These are phyloP conservation scores for Coreoperca whiteheadi DNA, from an alignment of 2,113 vertebrate genomes.

Conservation along the genomic window DNA sequence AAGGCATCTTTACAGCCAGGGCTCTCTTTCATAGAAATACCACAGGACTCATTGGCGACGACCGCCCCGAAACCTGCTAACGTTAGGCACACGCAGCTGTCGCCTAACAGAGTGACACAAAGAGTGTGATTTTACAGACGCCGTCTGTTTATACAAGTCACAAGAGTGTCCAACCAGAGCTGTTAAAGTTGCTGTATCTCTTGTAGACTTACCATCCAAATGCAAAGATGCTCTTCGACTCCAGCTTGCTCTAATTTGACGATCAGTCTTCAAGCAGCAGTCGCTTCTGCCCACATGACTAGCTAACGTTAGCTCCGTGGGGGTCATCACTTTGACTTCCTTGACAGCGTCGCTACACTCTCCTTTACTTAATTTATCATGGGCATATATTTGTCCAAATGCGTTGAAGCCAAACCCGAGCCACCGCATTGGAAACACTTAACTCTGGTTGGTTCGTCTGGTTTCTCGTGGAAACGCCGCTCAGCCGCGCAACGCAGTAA, in stretches of 20 bases:
- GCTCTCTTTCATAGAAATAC: slow-evolving; percentile 15
- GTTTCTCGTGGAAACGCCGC: not conserved
- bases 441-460: rapidly evolving
- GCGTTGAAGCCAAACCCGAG: slow-evolving; percentile 89
- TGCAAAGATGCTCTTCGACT: slow-evolving; percentile 76
- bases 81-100: slow-evolving; percentile 67
- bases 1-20: slow-evolving; percentile 82
- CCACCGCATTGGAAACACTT: slow-evolving; percentile 79
- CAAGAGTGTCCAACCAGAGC: not conserved
- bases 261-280: not conserved
- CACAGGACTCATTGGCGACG: not conserved
- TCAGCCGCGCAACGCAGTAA: not conserved
- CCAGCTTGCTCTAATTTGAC: slow-evolving; percentile 76
- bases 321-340: slow-evolving; percentile 61
- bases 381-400: slow-evolving; percentile 83
- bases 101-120: slow-evolving; percentile 49
- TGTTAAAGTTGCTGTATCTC: not conserved
- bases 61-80: slow-evolving; percentile 74
- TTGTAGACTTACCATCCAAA: slow-evolving; percentile 48
- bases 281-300: not conserved
- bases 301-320: slow-evolving; percentile 43
- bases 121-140: not conserved
- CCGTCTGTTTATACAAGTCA: not conserved
- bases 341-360: not conserved
- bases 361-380: not conserved